These are phyloP conservation scores for Zonitis immaculata DNA, from an alignment of 2,888 invertebrate species.

Conservation along the genomic window DNA sequence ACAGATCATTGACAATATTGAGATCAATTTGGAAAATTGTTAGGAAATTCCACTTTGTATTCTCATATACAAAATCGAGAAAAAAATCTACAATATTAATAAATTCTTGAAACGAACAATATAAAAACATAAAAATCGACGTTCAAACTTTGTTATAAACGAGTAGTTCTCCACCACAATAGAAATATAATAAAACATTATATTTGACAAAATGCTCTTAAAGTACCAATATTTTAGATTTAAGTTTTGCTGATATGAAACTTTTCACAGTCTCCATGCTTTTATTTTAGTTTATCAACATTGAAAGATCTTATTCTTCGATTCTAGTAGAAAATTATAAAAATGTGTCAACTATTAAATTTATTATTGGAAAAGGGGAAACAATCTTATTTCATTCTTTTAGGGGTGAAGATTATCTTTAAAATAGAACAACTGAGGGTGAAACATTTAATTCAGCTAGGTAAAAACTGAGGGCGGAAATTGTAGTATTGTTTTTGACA, in stretches of 20 bases:
- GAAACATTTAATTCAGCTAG: conserved; percentile 20
- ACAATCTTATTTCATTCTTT: too few relatives aligned
- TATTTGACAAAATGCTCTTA: conserved; percentile 41
- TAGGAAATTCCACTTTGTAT: too few relatives aligned
- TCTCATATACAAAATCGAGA: too few relatives aligned
- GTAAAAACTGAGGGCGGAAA: conserved; percentile 9
- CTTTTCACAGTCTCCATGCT: conserved; percentile 33
- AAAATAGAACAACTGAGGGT: neutral
- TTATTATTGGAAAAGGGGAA: conserved; percentile 19
- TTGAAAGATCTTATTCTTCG: conserved; percentile 23
- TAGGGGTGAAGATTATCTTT: too few relatives aligned
- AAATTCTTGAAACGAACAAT: conserved; percentile 3
- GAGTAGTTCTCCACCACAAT: conserved; percentile 32
- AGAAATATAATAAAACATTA: conserved; percentile 37
- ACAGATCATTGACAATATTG: neutral
- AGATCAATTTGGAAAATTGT: conserved; percentile 2
- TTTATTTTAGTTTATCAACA: conserved; percentile 26
- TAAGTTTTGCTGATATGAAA: conserved; percentile 42
- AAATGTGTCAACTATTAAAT: conserved; percentile 18
- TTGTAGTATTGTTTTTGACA: conserved; percentile 8
- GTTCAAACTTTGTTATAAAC: conserved; percentile 26
- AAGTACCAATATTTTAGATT: conserved; percentile 40
- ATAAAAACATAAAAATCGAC: conserved; percentile 7
- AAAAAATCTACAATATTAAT: conserved; percentile 19
- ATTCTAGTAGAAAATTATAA: conserved; percentile 20